A percentile compares a stretch with the other conserved stretches of the same genome.
Evolutionary conservation across 2,888 invertebrate species (phyloP).

Genomic region (Furcula furcula): DNA sequence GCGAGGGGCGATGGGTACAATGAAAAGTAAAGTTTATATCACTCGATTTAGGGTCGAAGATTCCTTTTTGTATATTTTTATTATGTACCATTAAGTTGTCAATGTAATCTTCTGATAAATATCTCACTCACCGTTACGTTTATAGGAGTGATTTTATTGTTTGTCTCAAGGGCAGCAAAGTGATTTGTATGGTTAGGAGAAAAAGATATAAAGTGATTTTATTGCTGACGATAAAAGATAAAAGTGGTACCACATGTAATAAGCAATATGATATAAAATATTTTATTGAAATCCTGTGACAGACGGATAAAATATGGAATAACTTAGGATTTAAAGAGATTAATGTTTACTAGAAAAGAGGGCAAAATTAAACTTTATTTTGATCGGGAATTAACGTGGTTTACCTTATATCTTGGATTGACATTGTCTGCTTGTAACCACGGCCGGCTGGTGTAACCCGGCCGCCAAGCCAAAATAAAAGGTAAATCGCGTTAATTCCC

Average conservation of each 20-base stretch:
- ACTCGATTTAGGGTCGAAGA: background rate
- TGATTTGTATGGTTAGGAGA: background rate
- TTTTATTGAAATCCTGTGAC: too few relatives aligned
- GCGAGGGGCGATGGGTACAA: constrained; percentile 5
- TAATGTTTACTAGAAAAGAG: too few relatives aligned
- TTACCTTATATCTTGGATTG: too few relatives aligned
- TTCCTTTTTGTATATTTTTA: constrained; percentile 16
- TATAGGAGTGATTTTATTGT: constrained; percentile 1
- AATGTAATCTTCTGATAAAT: constrained; percentile 33
- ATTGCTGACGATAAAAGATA: background rate
- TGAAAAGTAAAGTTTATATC: constrained; percentile 4
- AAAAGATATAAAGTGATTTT: background rate
- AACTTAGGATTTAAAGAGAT: too few relatives aligned
- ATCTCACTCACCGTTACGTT: constrained; percentile 17
- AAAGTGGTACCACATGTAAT: background rate
- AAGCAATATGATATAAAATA: too few relatives aligned
- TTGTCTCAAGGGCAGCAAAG: background rate
- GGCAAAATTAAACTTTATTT: too few relatives aligned
- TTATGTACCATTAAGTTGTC: constrained; percentile 29
- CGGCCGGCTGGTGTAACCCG: too few relatives aligned
- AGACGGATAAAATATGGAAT: too few relatives aligned
- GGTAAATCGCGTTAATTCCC: too few relatives aligned
- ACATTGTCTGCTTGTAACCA: too few relatives aligned
- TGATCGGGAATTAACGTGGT: too few relatives aligned
- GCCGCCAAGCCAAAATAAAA: too few relatives aligned